A percentile compares a stretch with the other conserved stretches of the same genome.
phyloP scores from a whole-genome alignment of 2,888 invertebrate genomes.

The Brachypalpus laphriformis region DNA sequence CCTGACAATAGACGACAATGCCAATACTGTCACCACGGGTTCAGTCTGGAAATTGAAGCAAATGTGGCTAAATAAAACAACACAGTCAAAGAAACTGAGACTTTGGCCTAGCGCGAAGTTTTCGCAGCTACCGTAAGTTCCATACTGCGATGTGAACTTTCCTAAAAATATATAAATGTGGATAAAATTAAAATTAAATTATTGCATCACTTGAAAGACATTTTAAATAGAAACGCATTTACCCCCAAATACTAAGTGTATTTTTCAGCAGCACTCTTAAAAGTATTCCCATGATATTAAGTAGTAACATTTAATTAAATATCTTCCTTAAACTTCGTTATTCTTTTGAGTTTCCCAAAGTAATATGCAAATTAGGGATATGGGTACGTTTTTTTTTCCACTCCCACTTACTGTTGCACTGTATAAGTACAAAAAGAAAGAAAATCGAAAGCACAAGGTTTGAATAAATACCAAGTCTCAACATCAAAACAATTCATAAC shows the following conservation, averaged over 20 bases:
- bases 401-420: background rate
- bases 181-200: too few species aligned
- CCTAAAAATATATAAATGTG: too few species aligned
- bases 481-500: constrained; percentile 74
- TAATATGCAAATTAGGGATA: constrained; percentile 46
- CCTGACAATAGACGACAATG: too few species aligned
- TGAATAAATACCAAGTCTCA: constrained; percentile 70
- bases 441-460: constrained; percentile 18
- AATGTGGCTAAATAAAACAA: too few species aligned
- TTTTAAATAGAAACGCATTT: background rate
- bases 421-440: background rate
- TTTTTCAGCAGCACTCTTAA: background rate
- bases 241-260: background rate
- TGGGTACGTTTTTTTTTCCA: background rate
- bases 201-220: background rate
- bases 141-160: too few species aligned
- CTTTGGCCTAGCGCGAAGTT: too few species aligned
- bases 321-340: constrained; percentile 11
- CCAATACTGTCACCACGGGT: too few species aligned
- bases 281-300: background rate
- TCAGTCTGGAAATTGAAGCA: too few species aligned
- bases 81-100: too few species aligned
- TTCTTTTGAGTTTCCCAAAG: background rate
- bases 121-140: too few species aligned
- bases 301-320: constrained; percentile 34